Evolutionary conservation across 1,140 invertebrate species (phyloP).

Genomic region (Melipona quadrifasciata): DNA sequence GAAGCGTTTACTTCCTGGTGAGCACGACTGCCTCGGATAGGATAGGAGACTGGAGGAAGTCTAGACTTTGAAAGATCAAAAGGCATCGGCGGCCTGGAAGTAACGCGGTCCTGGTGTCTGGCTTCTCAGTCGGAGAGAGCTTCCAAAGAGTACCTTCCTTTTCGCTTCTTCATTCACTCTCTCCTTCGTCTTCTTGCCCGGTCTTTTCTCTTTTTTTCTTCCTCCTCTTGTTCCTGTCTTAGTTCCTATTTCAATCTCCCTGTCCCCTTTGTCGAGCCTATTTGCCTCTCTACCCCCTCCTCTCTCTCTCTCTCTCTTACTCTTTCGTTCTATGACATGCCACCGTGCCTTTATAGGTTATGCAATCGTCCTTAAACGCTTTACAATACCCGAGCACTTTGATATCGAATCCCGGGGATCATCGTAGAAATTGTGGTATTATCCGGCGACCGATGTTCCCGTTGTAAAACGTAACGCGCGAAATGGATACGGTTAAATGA

Average conservation of each 20-base stretch:
- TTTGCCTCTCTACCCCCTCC: neutral
- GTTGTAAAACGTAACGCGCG: neutral
- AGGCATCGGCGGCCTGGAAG: conserved; percentile 73
- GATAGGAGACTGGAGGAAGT: conserved; percentile 68
- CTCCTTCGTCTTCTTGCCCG: neutral
- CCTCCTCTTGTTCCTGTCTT: conserved; percentile 31
- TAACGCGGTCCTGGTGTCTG: conserved; percentile 70
- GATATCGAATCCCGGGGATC: conserved; percentile 17
- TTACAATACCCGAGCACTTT: conserved; percentile 22
- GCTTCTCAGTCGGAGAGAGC: conserved; percentile 57
- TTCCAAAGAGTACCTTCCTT: conserved; percentile 50
- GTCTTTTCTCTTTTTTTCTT: conserved; percentile 10
- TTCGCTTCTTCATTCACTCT: conserved; percentile 25
- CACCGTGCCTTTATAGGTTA: conserved; percentile 34
- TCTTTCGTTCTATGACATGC: neutral
- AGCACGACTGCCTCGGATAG: conserved; percentile 60
- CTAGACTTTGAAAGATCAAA: conserved; percentile 76
- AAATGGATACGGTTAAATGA: conserved; percentile 9
- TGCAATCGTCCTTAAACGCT: conserved; percentile 44
- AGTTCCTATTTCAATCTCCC: conserved; percentile 49
- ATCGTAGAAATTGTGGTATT: conserved; percentile 10
- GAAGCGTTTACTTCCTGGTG: conserved; percentile 71
- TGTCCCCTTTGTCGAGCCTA: conserved; percentile 20
- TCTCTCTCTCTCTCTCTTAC: neutral
- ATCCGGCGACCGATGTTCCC: neutral